Percentiles rank a stretch among this genome's conserved stretches.
Conservation (phyloP, 2,113 vertebrate species). For the Pheucticus melanocephalus region DNA sequence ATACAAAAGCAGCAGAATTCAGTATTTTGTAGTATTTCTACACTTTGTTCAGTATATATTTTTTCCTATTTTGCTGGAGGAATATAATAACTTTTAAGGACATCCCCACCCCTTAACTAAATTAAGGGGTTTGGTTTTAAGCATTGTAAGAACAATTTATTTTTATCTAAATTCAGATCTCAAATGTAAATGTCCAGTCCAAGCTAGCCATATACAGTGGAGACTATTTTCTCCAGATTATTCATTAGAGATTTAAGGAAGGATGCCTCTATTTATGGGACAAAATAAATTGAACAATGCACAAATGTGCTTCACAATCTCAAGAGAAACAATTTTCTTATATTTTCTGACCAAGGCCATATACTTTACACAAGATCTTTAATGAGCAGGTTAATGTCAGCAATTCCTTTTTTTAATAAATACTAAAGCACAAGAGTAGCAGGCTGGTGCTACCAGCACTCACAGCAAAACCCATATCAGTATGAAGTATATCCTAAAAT, state of each 20-base stretch:
- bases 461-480: not conserved
- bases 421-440: not conserved
- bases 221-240: not conserved
- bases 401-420: not conserved
- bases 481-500: not conserved
- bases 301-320: not conserved
- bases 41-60: not conserved
- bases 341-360: not conserved
- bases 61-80: not conserved
- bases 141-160: not conserved
- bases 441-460: not conserved
- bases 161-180: not conserved
- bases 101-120: not conserved
- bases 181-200: not conserved
- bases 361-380: not conserved
- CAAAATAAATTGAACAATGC: not conserved
- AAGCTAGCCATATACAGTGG: not conserved
- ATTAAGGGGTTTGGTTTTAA: not conserved
- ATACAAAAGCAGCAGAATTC: not conserved
- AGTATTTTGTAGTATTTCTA: not conserved
- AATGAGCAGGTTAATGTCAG: not conserved
- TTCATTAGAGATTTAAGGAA: not conserved
- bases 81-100: not conserved
- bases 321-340: not conserved
- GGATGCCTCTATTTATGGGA: not conserved